Base-by-base conservation (phyloP, 2,113 vertebrate genomes). In the Oryzias melastigma region DNA sequence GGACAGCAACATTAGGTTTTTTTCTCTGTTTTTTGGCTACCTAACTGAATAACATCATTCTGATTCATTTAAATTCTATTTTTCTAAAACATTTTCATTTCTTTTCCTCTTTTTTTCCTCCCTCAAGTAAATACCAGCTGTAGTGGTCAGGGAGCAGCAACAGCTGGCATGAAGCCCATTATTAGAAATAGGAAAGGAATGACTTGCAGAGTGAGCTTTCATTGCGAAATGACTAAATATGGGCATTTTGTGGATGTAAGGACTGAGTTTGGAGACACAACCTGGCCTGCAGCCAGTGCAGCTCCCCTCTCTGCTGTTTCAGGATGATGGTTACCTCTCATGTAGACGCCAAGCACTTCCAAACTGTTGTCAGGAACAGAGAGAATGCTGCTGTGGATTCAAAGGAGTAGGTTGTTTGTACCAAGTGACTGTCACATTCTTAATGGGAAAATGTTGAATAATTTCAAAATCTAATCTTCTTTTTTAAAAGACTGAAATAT, bases 201-300 rank as follows among this genome's bases (percentile, higher is more conserved):
- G 91, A 88, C 73, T 83, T 70, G 57, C 74, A 78, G 84, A 63
- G 80, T 62, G 52, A 82, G 81, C 62, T 57, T 76, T 73, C 87
- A 78, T 83, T 75, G 81, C 88, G 81, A 92, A 86, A 91, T 91
- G 71, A 87, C 92, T 91, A 92, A 90, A 92, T 93, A 92, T 89
- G 85, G 92, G 62, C 90, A 92, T 90, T 89, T 92, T n/a, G 43
- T 75, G 79, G 73, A 82, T 74, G 60, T 65, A 61, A 70, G 81
- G 72, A 56, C 78, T 74, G 77, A 86, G 73, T 45, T 51, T 60
- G 52, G 50, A 82, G 77, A 88, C 71, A 76, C 75, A 88, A 86
- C 89, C 84, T 78, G 58, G 47, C 56, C 65, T 74, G 54, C 45
- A 20, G 24, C 48, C 74, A 62, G 3, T 58, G 48, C 67, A 73